Conservation (phyloP, 1,140 invertebrate genomes). For the Cardiocondyla obscurior region DNA sequence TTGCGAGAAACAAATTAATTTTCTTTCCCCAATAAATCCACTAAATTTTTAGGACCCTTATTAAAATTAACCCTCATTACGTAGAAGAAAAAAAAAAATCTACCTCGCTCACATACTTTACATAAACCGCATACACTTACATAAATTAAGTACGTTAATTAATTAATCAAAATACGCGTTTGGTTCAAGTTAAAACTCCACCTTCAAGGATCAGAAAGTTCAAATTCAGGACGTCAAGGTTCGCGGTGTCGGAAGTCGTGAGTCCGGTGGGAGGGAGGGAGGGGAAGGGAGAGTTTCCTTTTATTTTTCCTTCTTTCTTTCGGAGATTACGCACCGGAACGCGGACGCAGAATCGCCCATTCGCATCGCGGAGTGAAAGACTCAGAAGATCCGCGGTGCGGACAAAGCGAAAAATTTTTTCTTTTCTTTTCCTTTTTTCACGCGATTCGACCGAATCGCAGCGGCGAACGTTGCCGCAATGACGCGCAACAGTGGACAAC, state of each 20-base stretch:
- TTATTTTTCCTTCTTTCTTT: too few species aligned
- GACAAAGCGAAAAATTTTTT: too few species aligned
- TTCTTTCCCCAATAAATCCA: neutral
- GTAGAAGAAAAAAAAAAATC: neutral
- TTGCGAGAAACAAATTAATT: too few species aligned
- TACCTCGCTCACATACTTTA: neutral
- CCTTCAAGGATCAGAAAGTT: too few species aligned
- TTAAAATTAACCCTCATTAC: too few species aligned
- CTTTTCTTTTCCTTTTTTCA: too few species aligned
- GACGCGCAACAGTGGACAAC: slow-evolving; percentile 63
- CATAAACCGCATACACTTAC: neutral
- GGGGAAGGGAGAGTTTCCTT: too few species aligned
- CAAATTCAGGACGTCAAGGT: neutral
- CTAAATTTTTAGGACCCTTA: too few species aligned
- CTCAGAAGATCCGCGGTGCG: neutral
- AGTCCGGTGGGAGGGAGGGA: too few species aligned
- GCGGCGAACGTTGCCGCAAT: slow-evolving; percentile 24
- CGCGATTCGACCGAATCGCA: slow-evolving; percentile 28
- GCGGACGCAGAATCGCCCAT: neutral
- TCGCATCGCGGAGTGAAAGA: neutral
- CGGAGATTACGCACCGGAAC: too few species aligned
- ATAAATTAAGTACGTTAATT: neutral
- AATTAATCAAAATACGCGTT: too few species aligned
- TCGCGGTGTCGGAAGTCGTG: neutral
- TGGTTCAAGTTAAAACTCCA: neutral